Conservation (phyloP, 2,888 invertebrate species). For the Cybosia mesomella region DNA sequence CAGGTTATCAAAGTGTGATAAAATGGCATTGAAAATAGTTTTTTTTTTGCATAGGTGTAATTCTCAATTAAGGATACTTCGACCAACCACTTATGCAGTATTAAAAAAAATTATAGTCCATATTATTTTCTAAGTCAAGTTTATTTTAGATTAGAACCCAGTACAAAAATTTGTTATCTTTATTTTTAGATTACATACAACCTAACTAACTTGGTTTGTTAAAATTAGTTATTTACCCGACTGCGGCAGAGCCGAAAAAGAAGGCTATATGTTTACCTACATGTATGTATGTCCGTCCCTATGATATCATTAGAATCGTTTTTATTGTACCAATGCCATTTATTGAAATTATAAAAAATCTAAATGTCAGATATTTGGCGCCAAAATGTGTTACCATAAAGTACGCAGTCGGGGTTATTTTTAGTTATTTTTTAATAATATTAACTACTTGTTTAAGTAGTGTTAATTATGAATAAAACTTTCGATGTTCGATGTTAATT, state of each 20-base stretch:
- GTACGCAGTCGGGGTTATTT: neutral
- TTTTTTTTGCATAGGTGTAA: neutral
- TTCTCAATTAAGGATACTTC: neutral
- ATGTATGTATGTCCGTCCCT: neutral
- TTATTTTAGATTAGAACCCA: neutral
- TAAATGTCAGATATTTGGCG: neutral
- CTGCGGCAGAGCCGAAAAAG: neutral
- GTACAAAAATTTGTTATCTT: no score
- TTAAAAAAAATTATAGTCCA: neutral
- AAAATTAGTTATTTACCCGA: neutral
- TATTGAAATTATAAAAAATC: neutral
- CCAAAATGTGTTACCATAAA: neutral
- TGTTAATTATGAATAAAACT: neutral
- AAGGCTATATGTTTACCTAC: neutral
- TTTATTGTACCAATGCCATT: neutral
- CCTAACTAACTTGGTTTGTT: neutral
- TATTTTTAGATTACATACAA: no score
- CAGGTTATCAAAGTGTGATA: no score
- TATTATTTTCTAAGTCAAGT: neutral
- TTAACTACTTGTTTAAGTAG: neutral
- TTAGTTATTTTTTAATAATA: neutral
- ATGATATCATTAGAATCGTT: neutral
- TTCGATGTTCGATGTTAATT: neutral
- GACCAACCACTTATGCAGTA: neutral
- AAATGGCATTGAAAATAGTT: neutral